Evolutionary conservation across 2,888 invertebrate genomes (phyloP), one percentile per base, ranked within the genome.

Genomic region (Eilema griseolum): DNA sequence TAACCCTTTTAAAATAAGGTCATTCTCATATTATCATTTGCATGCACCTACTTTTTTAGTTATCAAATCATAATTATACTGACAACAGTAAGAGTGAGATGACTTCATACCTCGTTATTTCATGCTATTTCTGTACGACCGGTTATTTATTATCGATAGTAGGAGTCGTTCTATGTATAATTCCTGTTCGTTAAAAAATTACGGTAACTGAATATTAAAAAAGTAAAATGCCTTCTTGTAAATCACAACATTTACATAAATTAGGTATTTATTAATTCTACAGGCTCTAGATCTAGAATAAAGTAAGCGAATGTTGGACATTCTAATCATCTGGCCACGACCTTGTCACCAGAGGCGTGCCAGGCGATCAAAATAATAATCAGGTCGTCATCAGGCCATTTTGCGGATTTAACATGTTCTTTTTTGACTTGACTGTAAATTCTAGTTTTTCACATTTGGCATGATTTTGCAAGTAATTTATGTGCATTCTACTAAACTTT

Each of bases 1-100:
- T 46, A 46, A 52, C 52, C n/a, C n/a, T 52, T n/a, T n/a, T 52
- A 52, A 52, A n/a, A n/a, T 52, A 52, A n/a, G n/a, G n/a, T 52
- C 8, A 7, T 52, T 52, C 52, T n/a, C 20, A 46, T 20, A 7
- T 46, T 46, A 46, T 46, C 20, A 20, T 20, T 41, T 20, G 7
- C 3, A 20, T 46, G 20, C 46, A 52, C 52, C n/a, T 52, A 52
- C 52, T 52, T 52, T 52, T 46, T 46, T 4, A 20, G 52, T 52
- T 52, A 52, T 52, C 52, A 52, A 52, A 52, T 52, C 10, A 52
- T 52, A 52, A 52, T n/a, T 52, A 52, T 52, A 52, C 52, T 52
- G 52, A 52, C 52, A 52, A 52, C 20, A 52, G 46, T n/a, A 52
- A 10, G n/a, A 52, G 10, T 52, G 52, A 52, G 52, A 52, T 52